Conservation (phyloP, 1,140 invertebrate species). For the Drosophila sulfurigaster region DNA sequence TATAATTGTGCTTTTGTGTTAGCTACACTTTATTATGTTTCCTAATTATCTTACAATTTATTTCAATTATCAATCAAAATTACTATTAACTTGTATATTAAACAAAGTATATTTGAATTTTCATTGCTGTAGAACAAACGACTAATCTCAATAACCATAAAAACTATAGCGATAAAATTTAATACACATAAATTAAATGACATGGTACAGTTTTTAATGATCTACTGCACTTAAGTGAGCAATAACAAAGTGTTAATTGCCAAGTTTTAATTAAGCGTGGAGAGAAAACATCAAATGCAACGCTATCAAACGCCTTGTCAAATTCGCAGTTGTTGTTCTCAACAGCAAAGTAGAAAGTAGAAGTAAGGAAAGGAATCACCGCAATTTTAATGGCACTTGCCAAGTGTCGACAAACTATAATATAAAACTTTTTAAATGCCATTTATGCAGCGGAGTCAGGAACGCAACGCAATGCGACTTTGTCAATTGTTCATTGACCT, state of each 20-base stretch:
- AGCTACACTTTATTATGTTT: too few relatives aligned
- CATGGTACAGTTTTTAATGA: background rate
- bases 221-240: background rate
- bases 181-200: too few relatives aligned
- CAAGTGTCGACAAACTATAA: slow-evolving; percentile 62
- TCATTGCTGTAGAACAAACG: too few relatives aligned
- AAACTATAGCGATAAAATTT: too few relatives aligned
- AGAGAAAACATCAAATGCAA: slow-evolving; percentile 14
- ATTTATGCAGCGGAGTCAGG: slow-evolving; percentile 47
- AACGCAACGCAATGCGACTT: slow-evolving; percentile 42
- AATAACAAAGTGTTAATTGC: slow-evolving; percentile 9
- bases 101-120: too few relatives aligned
- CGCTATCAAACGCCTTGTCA: slow-evolving; percentile 11
- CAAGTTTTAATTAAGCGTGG: slow-evolving; percentile 58
- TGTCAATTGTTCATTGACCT: slow-evolving; percentile 76
- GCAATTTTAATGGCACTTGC: slow-evolving; percentile 58
- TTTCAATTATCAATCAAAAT: too few relatives aligned
- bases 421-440: slow-evolving; percentile 70
- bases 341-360: background rate
- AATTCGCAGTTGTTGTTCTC: slow-evolving; percentile 1
- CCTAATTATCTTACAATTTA: too few relatives aligned
- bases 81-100: too few relatives aligned
- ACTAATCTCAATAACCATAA: too few relatives aligned
- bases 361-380: slow-evolving; percentile 35
- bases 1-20: too few relatives aligned